Evolutionary conservation across 1,140 invertebrate genomes (phyloP), one percentile per base, ranked within the genome.

Genomic region (Pissodes strobi): DNA sequence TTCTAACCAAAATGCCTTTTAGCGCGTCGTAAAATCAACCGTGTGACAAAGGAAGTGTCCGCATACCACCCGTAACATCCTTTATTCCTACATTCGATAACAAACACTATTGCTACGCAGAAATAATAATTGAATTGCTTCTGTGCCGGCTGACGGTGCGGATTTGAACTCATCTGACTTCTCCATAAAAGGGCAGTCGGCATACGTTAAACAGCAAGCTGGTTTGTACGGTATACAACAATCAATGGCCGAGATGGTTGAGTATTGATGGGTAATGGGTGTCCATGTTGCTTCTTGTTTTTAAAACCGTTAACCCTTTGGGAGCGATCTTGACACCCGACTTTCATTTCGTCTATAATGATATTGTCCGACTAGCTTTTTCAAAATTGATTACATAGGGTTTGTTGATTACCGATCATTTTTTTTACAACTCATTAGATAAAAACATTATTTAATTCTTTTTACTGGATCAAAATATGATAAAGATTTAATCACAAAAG

Each of bases 151-250:
- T 48, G 25, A 43, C 41, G 13, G 46, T 60, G 53, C 53, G 38
- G 37, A 60, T 34, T 60, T 38, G 57, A 60, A 60, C 43, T 15
- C 57, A 60, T 60, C 57, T 49, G 38, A 60, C 37, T 56, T 56
- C 9, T 23, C 57, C 57, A 38, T 60, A 60, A 60, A 60, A 60
- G 57, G 57, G 22, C 43, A 60, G 57, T 60, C 57, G 57, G 45
- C 57, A 51, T 60, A 60, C 8, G 46, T 60, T 51, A 57, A 43
- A 30, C 38, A 23, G 18, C 12, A 23, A 60, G 57, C 57, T 51
- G 43, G 57, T 48, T 60, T 58, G 57, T 60, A 60, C 57, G 57
- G 57, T 60, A 60, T 48, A 60, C 21, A 51, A 60, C 57, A 60
- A 60, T 60, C 57, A 51, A 60, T 49, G 57, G 45, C 46, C 57